phyloP scores from a whole-genome alignment of 2,113 vertebrate genomes.

The Phyllostomus hastatus region DNA sequence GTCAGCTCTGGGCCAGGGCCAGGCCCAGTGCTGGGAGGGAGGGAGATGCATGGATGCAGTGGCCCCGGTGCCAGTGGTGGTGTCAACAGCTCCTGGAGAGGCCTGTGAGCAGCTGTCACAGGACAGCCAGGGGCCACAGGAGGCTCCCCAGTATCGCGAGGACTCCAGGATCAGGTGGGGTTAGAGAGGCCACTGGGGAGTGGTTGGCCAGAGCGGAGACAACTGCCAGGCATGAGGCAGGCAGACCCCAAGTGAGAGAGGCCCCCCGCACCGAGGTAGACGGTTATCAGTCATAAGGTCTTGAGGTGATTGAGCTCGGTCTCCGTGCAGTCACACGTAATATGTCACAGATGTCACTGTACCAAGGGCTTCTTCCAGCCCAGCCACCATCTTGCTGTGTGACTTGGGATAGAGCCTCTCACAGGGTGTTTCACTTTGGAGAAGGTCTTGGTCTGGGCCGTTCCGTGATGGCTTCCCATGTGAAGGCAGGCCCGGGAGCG shows the following conservation, averaged over 20 bases:
- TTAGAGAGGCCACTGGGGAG: neutral
- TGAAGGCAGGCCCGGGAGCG: neutral
- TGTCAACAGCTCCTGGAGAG: neutral
- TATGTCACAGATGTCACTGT: neutral
- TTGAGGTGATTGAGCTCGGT: neutral
- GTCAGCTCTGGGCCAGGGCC: neutral
- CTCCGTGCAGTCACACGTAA: neutral
- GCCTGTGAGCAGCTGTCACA: neutral
- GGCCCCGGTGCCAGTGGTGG: neutral
- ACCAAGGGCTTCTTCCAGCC: neutral
- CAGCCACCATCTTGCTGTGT: neutral
- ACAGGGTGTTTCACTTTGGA: neutral
- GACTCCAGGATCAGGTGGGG: neutral
- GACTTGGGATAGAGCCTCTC: neutral
- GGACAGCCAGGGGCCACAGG: neutral
- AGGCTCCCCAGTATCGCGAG: neutral
- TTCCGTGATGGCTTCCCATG: neutral
- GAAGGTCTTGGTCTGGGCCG: neutral
- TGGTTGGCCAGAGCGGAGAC: neutral
- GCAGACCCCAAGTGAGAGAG: neutral
- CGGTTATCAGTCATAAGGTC: neutral
- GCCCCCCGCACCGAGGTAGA: neutral
- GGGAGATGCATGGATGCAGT: neutral
- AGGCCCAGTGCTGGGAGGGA: neutral
- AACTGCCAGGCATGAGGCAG: neutral